Evolutionary conservation across 1,140 invertebrate species (phyloP), one percentile per base, ranked within the genome.

Genomic region (Drosophila ficusphila): DNA sequence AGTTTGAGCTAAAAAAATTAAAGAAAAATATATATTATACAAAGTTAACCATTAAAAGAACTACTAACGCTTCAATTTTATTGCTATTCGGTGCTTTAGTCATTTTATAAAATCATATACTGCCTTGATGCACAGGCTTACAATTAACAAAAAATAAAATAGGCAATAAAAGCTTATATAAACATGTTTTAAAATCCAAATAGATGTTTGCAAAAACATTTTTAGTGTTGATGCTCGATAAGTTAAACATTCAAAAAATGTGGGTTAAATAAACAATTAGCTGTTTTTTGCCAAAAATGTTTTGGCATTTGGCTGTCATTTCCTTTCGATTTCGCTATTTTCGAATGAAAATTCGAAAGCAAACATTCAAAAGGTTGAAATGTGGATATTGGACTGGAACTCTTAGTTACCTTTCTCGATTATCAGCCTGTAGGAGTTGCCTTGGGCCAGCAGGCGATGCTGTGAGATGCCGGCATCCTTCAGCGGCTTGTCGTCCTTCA

Each of bases 361-460:
- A 14, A 16, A n/a, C 8, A 3, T 8, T 23, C 8, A 14, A 21
- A 11, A 23, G 4, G 16, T 18, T 38, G 2, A 23, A 23, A 3
- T 2, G 23, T 23, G 23, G 9, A 31, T 3, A 3, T 9, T 21
- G 12, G 19, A 9, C n/a, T 5, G 9, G 3, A 23, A n/a, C n/a
- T n/a, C n/a, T n/a, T 33, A 48, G 2, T 21, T 21, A 96, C 95
- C 95, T 93, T 94, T 94, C 54, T 95, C 94, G 36, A 96, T 95
- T 9, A 95, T 92, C 2, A 96, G 85, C 23, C 93, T 91, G 77
- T 95, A 94, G 41, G 93, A 94, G 81, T 95, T 95, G 54, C 95
- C 95, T 79, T 95, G 93, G 34, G 93, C 92, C 61, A 93, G 94
- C 46, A 95, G 92, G 75, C 91, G 93, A 54, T 92, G 92, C 27